phyloP scores from a whole-genome alignment of 64 coral and sea anemone genomes.

The Hydrozoanthus tunicans region DNA sequence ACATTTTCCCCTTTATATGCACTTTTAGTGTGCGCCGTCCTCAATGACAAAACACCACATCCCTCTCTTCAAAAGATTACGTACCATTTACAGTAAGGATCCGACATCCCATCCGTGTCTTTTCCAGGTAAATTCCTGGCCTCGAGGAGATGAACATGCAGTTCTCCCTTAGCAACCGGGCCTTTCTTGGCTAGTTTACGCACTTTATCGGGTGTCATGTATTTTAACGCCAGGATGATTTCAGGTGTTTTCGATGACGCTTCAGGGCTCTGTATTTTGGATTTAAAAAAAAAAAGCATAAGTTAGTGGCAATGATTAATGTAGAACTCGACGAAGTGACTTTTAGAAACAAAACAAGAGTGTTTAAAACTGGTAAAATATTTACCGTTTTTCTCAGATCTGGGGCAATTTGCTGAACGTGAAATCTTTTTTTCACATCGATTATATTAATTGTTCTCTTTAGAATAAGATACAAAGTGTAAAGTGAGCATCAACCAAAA shows the following conservation, averaged over 20 bases:
- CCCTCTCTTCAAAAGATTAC: not conserved
- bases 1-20: too few relatives aligned
- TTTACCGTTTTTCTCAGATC: too few relatives aligned
- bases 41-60: too few relatives aligned
- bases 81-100: conserved; percentile 97
- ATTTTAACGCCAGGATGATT: conserved; percentile 90
- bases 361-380: too few relatives aligned
- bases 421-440: too few relatives aligned
- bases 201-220: conserved; percentile 88
- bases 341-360: too few relatives aligned
- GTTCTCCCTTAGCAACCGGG: conserved; percentile 65
- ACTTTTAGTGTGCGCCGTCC: too few relatives aligned
- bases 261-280: conserved; percentile 29
- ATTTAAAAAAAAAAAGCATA: not conserved
- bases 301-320: not conserved
- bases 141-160: conserved; percentile 86
- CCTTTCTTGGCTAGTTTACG: conserved; percentile 57
- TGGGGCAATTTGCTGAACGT: too few relatives aligned
- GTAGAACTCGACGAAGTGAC: too few relatives aligned
- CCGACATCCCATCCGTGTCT: conserved; percentile 91
- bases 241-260: conserved; percentile 39
- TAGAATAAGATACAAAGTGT: too few relatives aligned
- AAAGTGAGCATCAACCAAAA: too few relatives aligned
- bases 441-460: too few relatives aligned
- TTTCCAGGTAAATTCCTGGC: conserved; percentile 95